Evolutionary conservation across 2,797 vertebrate species (phyloP), one percentile per base, ranked within the genome.

Genomic region (Helarctos malayanus): DNA sequence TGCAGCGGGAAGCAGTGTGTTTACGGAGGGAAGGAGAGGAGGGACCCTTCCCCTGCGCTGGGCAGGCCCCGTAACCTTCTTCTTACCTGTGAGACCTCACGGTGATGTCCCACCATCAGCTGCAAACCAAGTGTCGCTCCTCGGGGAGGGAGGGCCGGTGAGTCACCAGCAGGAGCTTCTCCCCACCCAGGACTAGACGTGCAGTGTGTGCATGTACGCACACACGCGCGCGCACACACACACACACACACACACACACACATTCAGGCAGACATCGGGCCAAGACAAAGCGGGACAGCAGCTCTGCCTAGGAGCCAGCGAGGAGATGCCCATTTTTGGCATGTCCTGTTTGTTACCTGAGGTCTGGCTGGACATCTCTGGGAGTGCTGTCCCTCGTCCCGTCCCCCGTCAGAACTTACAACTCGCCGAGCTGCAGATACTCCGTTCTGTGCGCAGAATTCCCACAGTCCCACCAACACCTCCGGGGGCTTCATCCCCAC

Each of bases 151-250:
- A 16, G 56, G 79, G 6, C n/a, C 21, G 1, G 19, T 32, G 90
- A 73, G 86, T 91, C 91, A 69, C 79, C 38, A 38, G 52, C 68
- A n/a, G 52, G 52, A 47, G 35, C 32, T 54, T 87, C 12, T 89
- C 13, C 49, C 61, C 27, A 57, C 45, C 15, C 35, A 3, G 71
- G 29, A 59, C 27, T 57, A 7, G 69, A 41, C 0, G 32, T n/a
- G 56, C 38, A 18, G 14, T 1, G 4, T 3, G 1, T 16, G 11
- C 8, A 2, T 27, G 19, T 14, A 8, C 14, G 3, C 14, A 19
- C 0, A 0, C 4, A 1, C 16, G 0, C 57, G 27, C 15, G 15
- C 23, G 25, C 35, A 29, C 3, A 15, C 10, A 3, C 68, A 32
- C 18, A 12, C 45, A 29, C 16, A 29, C 41, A 23, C 18, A 15